A percentile compares a stretch with the other conserved stretches of the same genome.
phyloP scores from a whole-genome alignment of 2,113 vertebrate genomes.

The Atlantisia rogersi region DNA sequence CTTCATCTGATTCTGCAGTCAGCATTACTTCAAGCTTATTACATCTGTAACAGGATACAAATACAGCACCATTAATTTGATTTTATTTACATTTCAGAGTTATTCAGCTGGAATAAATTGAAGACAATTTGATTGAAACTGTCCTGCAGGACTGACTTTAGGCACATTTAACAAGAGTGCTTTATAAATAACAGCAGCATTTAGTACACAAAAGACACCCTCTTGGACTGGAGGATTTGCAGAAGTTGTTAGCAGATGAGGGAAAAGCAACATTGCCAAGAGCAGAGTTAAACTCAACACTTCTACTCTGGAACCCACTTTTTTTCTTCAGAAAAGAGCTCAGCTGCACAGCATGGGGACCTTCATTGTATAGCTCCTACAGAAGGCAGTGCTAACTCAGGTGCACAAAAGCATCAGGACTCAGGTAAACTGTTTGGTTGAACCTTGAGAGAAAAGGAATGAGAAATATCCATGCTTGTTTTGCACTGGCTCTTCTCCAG shows the following conservation, averaged over 20 bases:
- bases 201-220: slow-evolving; percentile 46
- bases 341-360: not conserved
- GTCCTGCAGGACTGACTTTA: slow-evolving; percentile 72
- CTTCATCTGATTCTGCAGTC: slow-evolving; percentile 33
- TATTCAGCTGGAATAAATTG: slow-evolving; percentile 73
- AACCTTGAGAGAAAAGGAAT: not conserved
- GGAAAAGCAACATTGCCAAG: slow-evolving; percentile 8
- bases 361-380: not conserved
- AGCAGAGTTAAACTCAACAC: not conserved
- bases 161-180: slow-evolving; percentile 44
- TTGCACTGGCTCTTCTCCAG: not conserved
- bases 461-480: not conserved
- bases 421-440: not conserved
- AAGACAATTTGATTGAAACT: slow-evolving; percentile 74
- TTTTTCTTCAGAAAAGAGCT: not conserved
- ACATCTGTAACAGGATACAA: slow-evolving; percentile 69
- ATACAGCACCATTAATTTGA: slow-evolving; percentile 73
- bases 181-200: slow-evolving; percentile 62
- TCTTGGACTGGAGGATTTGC: slow-evolving; percentile 26
- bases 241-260: not conserved
- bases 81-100: slow-evolving; percentile 80
- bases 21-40: slow-evolving; percentile 56
- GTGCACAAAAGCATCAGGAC: not conserved
- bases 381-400: not conserved
- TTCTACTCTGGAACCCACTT: not conserved